Percentiles rank a stretch among this genome's conserved stretches.
Evolutionary conservation across 2,797 vertebrate species (phyloP).

Genomic region (Paratrypauchen microcephalus): DNA sequence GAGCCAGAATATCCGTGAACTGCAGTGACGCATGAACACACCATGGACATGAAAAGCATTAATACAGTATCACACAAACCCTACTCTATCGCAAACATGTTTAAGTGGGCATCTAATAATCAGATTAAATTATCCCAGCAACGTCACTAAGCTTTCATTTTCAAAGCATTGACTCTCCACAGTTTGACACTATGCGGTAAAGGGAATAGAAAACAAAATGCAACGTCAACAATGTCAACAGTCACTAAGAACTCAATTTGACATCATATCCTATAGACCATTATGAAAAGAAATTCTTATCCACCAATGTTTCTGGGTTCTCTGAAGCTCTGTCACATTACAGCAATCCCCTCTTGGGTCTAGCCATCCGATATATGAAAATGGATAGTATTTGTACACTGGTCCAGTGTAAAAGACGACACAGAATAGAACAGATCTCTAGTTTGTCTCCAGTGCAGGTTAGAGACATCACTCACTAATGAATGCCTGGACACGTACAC

Average conservation of each 20-base stretch:
- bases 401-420: conserved; percentile 22
- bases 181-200: too few species aligned
- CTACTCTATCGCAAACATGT: background rate
- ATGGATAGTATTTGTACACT: background rate
- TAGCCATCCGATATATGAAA: conserved; percentile 3
- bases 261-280: too few species aligned
- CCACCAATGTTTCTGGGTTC: background rate
- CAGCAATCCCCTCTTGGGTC: background rate
- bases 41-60: conserved; percentile 1
- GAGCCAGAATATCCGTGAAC: conserved; percentile 4
- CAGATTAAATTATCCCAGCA: background rate
- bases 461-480: conserved; percentile 24
- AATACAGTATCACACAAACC: background rate
- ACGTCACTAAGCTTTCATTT: background rate
- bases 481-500: conserved; percentile 20
- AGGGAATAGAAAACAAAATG: too few species aligned
- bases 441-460: conserved; percentile 34
- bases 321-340: background rate
- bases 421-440: conserved; percentile 24
- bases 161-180: background rate
- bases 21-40: conserved; percentile 22
- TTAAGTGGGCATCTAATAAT: background rate
- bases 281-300: too few species aligned
- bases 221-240: background rate
- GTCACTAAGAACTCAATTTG: background rate